A percentile compares a stretch with the other conserved stretches of the same genome.
Conservation (phyloP, 2,113 vertebrate species). For the Nicator chloris region DNA sequence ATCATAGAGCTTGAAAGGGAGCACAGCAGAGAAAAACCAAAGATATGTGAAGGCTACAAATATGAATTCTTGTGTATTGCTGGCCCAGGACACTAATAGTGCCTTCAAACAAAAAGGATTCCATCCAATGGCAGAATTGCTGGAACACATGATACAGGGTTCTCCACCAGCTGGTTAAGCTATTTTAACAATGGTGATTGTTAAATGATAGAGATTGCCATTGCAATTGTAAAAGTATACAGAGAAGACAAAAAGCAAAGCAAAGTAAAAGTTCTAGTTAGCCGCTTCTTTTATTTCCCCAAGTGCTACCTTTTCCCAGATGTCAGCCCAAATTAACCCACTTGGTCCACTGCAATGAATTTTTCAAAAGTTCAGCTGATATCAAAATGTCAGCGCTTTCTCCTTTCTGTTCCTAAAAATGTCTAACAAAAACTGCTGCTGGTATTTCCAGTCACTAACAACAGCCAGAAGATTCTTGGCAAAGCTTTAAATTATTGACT, state of each 20-base stretch:
- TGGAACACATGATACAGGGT: background rate
- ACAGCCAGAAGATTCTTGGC: background rate
- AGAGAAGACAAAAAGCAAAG: background rate
- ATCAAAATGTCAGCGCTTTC: background rate
- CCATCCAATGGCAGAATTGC: background rate
- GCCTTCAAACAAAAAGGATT: background rate
- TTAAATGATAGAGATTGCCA: background rate
- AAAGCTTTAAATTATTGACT: background rate
- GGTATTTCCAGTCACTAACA: background rate
- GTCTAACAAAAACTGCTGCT: background rate
- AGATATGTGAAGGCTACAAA: accelerated
- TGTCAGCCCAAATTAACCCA: background rate
- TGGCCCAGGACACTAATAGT: background rate
- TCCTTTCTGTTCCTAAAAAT: background rate
- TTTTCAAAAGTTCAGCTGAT: background rate
- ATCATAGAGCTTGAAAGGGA: background rate
- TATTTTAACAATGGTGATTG: background rate
- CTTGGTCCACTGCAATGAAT: background rate
- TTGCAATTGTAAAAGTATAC: background rate
- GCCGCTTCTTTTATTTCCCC: accelerated
- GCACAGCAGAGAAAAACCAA: background rate
- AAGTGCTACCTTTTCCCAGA: background rate
- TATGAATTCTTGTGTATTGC: background rate
- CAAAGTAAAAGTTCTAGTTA: background rate
- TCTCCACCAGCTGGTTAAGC: background rate